Conservation (phyloP, 2,797 vertebrate species). For the Accipiter superciliosus region DNA sequence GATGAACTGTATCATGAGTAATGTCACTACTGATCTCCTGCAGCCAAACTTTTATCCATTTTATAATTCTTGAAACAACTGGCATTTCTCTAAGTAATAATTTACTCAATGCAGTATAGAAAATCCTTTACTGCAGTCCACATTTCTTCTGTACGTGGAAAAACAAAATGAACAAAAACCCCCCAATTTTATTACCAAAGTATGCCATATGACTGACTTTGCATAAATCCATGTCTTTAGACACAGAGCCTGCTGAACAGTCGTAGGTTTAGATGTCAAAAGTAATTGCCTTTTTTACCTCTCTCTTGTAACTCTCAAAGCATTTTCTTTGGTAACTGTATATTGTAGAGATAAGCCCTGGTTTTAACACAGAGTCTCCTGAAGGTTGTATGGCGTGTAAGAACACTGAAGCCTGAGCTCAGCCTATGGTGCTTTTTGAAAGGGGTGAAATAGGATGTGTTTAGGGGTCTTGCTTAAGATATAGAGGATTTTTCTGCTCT, state of each 20-base stretch:
- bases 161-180: accelerated
- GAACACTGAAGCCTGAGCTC: neutral
- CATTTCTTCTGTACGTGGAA: neutral
- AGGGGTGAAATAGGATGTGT: neutral
- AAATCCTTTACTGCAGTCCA: neutral
- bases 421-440: neutral
- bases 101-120: neutral
- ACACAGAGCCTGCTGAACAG: neutral
- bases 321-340: neutral
- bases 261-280: neutral
- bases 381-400: neutral
- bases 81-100: neutral
- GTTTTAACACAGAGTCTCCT: neutral
- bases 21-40: neutral
- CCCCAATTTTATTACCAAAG: neutral
- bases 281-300: neutral
- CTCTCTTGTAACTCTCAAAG: neutral
- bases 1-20: neutral
- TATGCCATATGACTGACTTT: neutral
- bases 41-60: neutral
- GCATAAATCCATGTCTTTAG: neutral
- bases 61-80: neutral
- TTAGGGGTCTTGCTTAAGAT: neutral
- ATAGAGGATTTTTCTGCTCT: neutral
- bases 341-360: neutral